These are phyloP conservation scores for Hemiprocne comata DNA, from an alignment of 2,113 vertebrate species.

Conservation along the genomic window DNA sequence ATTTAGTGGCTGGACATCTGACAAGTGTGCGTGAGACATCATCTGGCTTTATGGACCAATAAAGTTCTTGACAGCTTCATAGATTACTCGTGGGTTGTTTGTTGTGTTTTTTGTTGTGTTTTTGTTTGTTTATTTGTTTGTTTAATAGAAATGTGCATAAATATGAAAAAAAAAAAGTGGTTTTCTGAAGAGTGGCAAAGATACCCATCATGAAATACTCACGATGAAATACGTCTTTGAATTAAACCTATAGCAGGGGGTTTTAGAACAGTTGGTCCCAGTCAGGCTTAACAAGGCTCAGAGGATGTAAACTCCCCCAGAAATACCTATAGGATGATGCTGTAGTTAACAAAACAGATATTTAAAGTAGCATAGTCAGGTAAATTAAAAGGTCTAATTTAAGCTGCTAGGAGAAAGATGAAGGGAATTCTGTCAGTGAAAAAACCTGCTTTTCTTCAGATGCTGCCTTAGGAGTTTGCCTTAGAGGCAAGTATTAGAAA, in stretches of 20 bases:
- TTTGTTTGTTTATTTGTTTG: not conserved
- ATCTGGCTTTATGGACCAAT: not conserved
- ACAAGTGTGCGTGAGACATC: not conserved
- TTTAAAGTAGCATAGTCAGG: not conserved
- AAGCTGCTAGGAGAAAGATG: not conserved
- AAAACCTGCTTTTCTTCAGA: not conserved
- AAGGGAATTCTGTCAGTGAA: not conserved
- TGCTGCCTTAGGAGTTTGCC: not conserved
- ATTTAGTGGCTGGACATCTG: not conserved
- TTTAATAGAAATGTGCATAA: not conserved
- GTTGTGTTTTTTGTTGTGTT: too few species aligned
- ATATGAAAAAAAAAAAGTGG: not conserved
- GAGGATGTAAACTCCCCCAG: not conserved
- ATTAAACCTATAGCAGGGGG: not conserved
- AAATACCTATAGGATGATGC: not conserved
- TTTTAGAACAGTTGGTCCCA: not conserved
- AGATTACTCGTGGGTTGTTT: not conserved
- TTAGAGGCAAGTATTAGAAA: not conserved
- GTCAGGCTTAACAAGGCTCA: not conserved
- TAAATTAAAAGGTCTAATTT: slow-evolving; percentile 24
- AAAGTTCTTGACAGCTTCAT: not conserved
- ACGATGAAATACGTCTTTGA: not conserved
- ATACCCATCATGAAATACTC: not conserved
- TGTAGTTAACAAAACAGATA: slow-evolving; percentile 10
- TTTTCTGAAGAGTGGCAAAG: not conserved